These are phyloP conservation scores for Chanos chanos DNA, from an alignment of 2,797 vertebrate genomes.

Conservation along the genomic window DNA sequence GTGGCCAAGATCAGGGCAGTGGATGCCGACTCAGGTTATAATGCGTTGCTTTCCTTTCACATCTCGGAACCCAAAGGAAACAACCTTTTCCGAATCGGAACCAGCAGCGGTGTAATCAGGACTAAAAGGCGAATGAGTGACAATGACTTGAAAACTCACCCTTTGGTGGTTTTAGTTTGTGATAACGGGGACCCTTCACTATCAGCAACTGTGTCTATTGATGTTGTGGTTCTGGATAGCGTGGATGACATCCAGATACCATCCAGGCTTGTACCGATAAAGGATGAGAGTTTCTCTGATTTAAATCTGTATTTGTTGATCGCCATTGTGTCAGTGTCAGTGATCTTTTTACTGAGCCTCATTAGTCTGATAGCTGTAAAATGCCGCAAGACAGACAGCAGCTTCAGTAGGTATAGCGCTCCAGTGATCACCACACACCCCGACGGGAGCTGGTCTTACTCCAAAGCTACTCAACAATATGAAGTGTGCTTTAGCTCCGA, in stretches of 20 bases:
- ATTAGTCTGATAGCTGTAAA: constrained; percentile 52
- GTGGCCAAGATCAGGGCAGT: constrained; percentile 49
- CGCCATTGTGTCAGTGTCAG: constrained; percentile 50
- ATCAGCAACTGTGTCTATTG: constrained; percentile 55
- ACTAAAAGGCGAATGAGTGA: constrained; percentile 77
- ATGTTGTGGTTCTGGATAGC: constrained; percentile 56
- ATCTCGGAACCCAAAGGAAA: constrained; percentile 64
- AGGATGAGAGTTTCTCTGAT: constrained; percentile 52
- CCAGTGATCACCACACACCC: constrained; percentile 58
- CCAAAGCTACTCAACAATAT: constrained; percentile 60
- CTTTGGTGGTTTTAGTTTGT: constrained; percentile 54
- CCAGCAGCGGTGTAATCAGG: constrained; percentile 60
- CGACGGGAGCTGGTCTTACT: constrained; percentile 64
- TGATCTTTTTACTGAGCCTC: constrained; percentile 53
- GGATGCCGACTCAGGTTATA: constrained; percentile 52
- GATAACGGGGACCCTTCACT: constrained; percentile 63
- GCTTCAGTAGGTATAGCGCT: constrained; percentile 46
- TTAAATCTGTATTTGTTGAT: constrained; percentile 56
- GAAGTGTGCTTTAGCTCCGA: constrained; percentile 61
- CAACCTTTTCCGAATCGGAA: constrained; percentile 65
- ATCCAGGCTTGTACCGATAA: constrained; percentile 48
- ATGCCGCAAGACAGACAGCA: constrained; percentile 50
- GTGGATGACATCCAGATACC: constrained; percentile 44
- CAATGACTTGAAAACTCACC: constrained; percentile 45
- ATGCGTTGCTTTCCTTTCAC: constrained; percentile 26